Evolutionary conservation across 2,888 invertebrate genomes (phyloP).

Genomic region (Cephus rjabovi): DNA sequence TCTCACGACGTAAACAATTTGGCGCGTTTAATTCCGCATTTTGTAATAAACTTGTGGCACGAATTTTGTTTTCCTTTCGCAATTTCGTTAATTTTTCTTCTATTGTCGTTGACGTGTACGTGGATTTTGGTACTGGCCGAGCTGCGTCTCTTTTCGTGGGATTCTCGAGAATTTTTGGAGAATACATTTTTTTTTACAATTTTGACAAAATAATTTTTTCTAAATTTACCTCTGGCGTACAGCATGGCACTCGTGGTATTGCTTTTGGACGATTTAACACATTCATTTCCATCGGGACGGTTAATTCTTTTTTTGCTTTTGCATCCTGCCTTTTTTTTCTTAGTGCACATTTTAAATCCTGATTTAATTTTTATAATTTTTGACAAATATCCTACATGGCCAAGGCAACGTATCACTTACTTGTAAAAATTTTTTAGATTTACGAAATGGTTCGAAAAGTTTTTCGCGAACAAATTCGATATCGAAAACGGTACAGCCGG

Average conservation of each 20-base stretch:
- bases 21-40: slow-evolving; percentile 15
- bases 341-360: neutral
- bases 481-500: slow-evolving; percentile 16
- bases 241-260: slow-evolving; percentile 5
- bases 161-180: slow-evolving; percentile 21
- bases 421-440: slow-evolving; percentile 9
- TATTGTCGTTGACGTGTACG: slow-evolving; percentile 26
- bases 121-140: slow-evolving; percentile 27
- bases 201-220: neutral
- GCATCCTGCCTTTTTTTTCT: neutral
- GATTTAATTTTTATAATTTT: neutral
- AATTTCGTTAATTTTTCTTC: slow-evolving; percentile 25
- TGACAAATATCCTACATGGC: neutral
- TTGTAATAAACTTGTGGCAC: slow-evolving; percentile 18
- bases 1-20: neutral
- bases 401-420: neutral
- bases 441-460: slow-evolving; percentile 15
- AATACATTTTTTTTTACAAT: neutral
- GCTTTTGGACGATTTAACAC: slow-evolving; percentile 11
- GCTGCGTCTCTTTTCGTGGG: slow-evolving; percentile 9
- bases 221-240: slow-evolving; percentile 13
- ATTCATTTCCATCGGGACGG: slow-evolving; percentile 16
- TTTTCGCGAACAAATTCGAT: slow-evolving; percentile 10
- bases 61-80: slow-evolving; percentile 24
- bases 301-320: slow-evolving; percentile 1